Conservation (phyloP, 2,113 vertebrate species). For the Phaethon lepturus region DNA sequence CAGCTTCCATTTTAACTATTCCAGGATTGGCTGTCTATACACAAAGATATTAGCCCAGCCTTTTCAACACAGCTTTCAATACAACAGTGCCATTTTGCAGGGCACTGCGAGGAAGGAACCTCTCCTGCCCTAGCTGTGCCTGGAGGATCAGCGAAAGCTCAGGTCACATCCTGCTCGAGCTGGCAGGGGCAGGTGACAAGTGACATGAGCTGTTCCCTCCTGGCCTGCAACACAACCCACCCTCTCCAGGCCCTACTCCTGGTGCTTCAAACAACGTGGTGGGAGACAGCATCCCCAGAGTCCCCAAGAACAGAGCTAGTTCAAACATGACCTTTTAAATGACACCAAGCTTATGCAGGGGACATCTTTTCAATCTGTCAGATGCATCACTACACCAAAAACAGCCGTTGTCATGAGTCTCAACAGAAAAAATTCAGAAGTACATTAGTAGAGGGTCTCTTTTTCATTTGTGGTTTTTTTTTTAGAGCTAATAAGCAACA, state of each 20-base stretch:
- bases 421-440: background rate
- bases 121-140: background rate
- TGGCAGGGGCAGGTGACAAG: background rate
- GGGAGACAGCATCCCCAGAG: background rate
- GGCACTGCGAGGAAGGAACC: rapidly evolving
- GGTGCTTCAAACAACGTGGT: background rate
- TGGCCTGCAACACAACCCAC: background rate
- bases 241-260: background rate
- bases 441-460: background rate
- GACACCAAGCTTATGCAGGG: background rate
- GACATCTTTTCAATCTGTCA: background rate
- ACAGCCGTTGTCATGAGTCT: rapidly evolving
- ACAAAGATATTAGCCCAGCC: background rate
- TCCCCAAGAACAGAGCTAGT: rapidly evolving
- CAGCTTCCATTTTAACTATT: background rate
- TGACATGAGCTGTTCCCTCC: background rate
- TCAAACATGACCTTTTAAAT: background rate
- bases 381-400: background rate
- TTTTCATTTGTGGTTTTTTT: background rate
- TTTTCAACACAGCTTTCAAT: background rate
- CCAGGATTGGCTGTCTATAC: background rate
- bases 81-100: background rate
- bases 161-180: background rate
- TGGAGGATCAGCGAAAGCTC: background rate
- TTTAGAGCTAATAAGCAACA: background rate